Conservation (phyloP, 2,113 vertebrate species). For the Rana temporaria region DNA sequence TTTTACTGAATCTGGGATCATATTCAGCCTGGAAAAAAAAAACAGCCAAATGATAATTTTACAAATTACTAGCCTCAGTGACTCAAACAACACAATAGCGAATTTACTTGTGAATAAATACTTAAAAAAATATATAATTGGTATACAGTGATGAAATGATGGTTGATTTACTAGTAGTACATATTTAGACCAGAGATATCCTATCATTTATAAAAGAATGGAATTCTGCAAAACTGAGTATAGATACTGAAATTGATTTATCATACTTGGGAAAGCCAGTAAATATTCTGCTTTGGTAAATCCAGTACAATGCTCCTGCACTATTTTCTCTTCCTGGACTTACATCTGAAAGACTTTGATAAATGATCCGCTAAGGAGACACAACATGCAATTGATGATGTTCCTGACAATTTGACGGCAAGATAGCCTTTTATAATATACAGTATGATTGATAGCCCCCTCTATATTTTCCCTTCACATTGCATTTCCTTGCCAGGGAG, state of each 20-base stretch:
- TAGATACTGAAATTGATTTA: slow-evolving; percentile 15
- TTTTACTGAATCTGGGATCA: too few species aligned
- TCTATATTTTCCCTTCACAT: slow-evolving; percentile 15
- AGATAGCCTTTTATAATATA: slow-evolving; percentile 46
- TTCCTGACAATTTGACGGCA: slow-evolving; percentile 37
- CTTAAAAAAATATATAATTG: background rate
- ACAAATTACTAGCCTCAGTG: too few species aligned
- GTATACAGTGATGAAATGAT: slow-evolving; percentile 5
- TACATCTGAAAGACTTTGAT: slow-evolving; percentile 49
- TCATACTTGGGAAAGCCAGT: slow-evolving; percentile 1
- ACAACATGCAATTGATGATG: slow-evolving; percentile 49
- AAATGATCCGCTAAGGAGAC: slow-evolving; percentile 38
- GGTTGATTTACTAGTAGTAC: background rate
- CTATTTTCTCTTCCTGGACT: slow-evolving; percentile 17
- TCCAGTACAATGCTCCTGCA: slow-evolving; percentile 16
- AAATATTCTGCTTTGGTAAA: slow-evolving; percentile 41
- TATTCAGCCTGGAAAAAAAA: too few species aligned
- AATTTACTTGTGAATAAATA: background rate
- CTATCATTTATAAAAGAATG: slow-evolving; percentile 2
- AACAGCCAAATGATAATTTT: too few species aligned
- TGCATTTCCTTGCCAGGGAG: background rate
- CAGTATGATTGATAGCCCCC: slow-evolving; percentile 31
- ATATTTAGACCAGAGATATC: background rate
- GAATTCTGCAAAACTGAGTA: slow-evolving; percentile 8
- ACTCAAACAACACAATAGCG: too few species aligned